These are phyloP conservation scores for Orbicella faveolata DNA, from an alignment of 64 coral and sea anemone genomes.

Conservation along the genomic window DNA sequence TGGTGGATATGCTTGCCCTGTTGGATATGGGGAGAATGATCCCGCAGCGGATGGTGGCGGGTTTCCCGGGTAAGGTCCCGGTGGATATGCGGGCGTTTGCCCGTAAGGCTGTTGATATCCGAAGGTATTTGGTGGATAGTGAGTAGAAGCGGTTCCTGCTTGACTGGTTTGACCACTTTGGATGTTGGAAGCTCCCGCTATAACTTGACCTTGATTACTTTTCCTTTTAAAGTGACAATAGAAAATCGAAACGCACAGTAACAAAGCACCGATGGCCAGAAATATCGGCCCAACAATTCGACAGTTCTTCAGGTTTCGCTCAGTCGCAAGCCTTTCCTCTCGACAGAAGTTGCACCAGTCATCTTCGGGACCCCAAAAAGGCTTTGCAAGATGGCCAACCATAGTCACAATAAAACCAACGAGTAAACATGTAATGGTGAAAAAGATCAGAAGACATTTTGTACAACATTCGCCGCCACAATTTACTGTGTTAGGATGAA, in stretches of 20 bases:
- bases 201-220: neutral
- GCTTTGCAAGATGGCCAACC: slow-evolving; percentile 35
- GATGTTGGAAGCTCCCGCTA: neutral
- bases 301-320: slow-evolving; percentile 39
- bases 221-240: neutral
- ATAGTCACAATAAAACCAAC: slow-evolving; percentile 37
- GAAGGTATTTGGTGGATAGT: neutral
- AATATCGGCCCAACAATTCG: slow-evolving; percentile 44
- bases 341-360: slow-evolving; percentile 49
- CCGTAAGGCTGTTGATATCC: slow-evolving; percentile 12
- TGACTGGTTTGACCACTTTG: neutral
- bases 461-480: neutral
- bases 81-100: neutral
- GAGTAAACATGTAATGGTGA: slow-evolving; percentile 12
- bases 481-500: too few relatives aligned
- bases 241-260: slow-evolving; percentile 2
- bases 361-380: slow-evolving; percentile 22
- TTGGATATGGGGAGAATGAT: neutral
- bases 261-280: neutral
- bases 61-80: neutral
- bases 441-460: slow-evolving; percentile 22
- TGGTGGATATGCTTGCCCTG: neutral
- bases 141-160: neutral
- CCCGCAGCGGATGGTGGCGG: neutral
- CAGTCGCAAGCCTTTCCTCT: slow-evolving; percentile 19